phyloP scores from a whole-genome alignment of 2,888 invertebrate genomes.

The Bombylius major region DNA sequence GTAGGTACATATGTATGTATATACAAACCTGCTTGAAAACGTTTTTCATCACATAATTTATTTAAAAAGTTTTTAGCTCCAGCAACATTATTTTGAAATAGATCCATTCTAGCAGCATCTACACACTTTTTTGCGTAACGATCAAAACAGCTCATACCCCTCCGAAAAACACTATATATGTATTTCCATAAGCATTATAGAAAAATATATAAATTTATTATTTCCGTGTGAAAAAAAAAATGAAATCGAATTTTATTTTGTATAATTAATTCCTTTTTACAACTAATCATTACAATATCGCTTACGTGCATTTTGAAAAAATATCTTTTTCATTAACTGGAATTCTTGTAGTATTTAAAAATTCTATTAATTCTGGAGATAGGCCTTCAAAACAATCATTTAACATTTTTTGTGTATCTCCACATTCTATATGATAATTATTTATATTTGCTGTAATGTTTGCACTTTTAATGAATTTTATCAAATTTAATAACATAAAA shows the following conservation, averaged over 20 bases:
- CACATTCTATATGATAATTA: constrained; percentile 19
- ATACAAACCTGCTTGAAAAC: constrained; percentile 29
- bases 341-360: constrained; percentile 28
- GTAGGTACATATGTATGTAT: not conserved
- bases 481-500: too few relatives aligned
- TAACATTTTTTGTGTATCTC: constrained; percentile 28
- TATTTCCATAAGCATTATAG: too few relatives aligned
- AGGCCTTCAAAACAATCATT: constrained; percentile 33
- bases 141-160: constrained; percentile 33
- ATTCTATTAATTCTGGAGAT: constrained; percentile 30
- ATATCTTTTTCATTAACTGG: constrained; percentile 30
- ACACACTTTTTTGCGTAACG: constrained; percentile 30
- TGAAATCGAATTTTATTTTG: not conserved
- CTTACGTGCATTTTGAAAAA: constrained; percentile 33
- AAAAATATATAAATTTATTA: not conserved
- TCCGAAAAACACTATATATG: constrained; percentile 27
- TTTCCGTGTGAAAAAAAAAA: not conserved
- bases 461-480: too few relatives aligned
- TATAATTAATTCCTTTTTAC: too few relatives aligned
- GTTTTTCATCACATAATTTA: constrained; percentile 29
- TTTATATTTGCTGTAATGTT: too few relatives aligned
- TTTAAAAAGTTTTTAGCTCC: constrained; percentile 31
- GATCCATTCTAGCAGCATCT: constrained; percentile 21
- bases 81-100: constrained; percentile 31
- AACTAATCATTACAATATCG: not conserved